phyloP scores from a whole-genome alignment of 1,140 invertebrate species.

The Cydia fagiglandana region DNA sequence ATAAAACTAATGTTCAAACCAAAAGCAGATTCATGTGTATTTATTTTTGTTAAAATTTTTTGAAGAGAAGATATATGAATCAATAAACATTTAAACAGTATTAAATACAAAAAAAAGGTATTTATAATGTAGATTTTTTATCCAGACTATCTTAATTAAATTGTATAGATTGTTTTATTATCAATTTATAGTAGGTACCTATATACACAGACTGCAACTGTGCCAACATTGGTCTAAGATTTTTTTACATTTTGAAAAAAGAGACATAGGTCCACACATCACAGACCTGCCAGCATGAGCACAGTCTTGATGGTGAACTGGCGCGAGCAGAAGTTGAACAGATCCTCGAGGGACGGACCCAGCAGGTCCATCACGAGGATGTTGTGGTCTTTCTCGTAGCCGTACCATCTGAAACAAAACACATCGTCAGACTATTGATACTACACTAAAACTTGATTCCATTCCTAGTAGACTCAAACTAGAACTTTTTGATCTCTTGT shows the following conservation, averaged over 20 bases:
- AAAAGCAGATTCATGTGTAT: too few relatives aligned
- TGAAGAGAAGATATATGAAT: neutral
- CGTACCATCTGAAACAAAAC: constrained; percentile 87
- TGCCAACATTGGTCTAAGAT: neutral
- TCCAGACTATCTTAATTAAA: too few relatives aligned
- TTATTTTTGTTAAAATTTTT: neutral
- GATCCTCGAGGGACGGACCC: constrained; percentile 96
- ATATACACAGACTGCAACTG: neutral
- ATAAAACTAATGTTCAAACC: constrained; percentile 38
- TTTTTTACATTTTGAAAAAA: too few relatives aligned
- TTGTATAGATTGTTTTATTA: too few relatives aligned
- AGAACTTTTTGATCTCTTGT: too few relatives aligned
- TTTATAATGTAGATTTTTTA: neutral
- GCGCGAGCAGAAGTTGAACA: constrained; percentile 98
- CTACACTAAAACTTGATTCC: too few relatives aligned
- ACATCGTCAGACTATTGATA: neutral
- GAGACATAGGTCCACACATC: too few relatives aligned
- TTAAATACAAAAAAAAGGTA: too few relatives aligned
- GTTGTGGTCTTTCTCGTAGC: constrained; percentile 96
- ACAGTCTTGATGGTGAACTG: constrained; percentile 99
- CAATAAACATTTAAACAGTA: too few relatives aligned
- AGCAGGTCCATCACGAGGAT: constrained; percentile 98
- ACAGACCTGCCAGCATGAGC: constrained; percentile 96
- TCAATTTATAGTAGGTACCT: too few relatives aligned
- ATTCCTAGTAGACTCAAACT: too few relatives aligned